Evolutionary conservation across 2,113 vertebrate genomes (phyloP).

Genomic region (Platysternon megacephalum): DNA sequence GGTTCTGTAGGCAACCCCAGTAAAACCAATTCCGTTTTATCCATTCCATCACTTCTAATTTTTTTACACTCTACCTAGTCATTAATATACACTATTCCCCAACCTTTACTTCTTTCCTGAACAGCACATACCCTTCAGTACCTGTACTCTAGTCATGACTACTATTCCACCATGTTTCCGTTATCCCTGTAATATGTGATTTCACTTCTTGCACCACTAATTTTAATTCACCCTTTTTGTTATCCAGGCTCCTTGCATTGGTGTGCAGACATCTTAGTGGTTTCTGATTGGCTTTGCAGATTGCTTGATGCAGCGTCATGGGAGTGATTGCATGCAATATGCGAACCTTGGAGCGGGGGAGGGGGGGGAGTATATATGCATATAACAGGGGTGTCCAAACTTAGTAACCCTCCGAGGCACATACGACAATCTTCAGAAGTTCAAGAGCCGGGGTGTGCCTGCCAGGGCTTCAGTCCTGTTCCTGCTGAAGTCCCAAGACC

Average conservation of each 20-base stretch:
- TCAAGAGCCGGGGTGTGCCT: no score
- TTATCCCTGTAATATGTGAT: no score
- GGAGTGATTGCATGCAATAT: neutral
- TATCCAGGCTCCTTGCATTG: no score
- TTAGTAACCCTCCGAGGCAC: no score
- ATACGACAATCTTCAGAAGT: no score
- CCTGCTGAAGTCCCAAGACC: no score
- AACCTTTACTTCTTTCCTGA: neutral
- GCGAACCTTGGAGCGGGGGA: constrained; percentile 11
- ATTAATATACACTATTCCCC: neutral
- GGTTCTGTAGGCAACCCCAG: neutral
- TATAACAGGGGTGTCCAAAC: neutral
- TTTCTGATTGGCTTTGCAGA: no score
- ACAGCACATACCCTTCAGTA: neutral
- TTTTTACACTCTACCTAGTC: neutral
- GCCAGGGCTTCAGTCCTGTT: no score
- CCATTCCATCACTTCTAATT: neutral
- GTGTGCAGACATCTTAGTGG: no score
- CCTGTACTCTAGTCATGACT: neutral
- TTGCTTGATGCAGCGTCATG: neutral
- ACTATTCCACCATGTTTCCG: neutral
- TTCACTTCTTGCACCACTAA: no score
- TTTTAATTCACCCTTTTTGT: no score
- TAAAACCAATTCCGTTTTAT: neutral
- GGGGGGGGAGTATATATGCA: neutral